Percentiles rank a stretch among this genome's conserved stretches.
These are phyloP conservation scores for Hydrocynus forskahlii DNA, from an alignment of 2,797 vertebrate genomes.

Conservation along the genomic window DNA sequence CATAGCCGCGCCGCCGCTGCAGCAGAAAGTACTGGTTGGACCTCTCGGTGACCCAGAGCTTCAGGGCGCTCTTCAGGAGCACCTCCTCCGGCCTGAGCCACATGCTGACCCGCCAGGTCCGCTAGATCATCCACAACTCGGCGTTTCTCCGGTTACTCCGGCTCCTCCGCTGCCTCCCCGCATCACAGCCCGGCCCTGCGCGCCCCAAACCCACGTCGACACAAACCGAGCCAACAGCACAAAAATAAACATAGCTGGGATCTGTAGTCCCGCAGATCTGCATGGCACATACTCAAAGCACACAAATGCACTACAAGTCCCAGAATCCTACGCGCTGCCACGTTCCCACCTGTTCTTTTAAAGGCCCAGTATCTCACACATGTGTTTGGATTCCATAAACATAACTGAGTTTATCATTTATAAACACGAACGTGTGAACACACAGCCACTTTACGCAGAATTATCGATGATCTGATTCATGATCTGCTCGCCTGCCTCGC, in stretches of 20 bases:
- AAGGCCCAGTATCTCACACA: conserved; percentile 16
- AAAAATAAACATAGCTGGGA: conserved; percentile 68
- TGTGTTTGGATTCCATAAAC: too few relatives aligned
- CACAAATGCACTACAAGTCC: conserved; percentile 66
- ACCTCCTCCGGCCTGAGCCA: conserved; percentile 97
- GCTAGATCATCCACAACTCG: not conserved
- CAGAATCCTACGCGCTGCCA: conserved; percentile 51
- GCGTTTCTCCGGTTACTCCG: not conserved
- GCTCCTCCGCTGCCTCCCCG: not conserved
- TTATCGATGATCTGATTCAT: too few relatives aligned
- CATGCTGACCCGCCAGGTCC: conserved; percentile 73
- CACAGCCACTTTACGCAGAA: too few relatives aligned
- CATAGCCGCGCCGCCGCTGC: conserved; percentile 90
- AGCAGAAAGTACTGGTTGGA: conserved; percentile 93
- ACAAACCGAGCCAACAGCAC: conserved; percentile 68
- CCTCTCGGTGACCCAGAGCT: conserved; percentile 93
- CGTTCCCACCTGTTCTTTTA: conserved; percentile 24
- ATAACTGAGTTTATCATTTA: too few relatives aligned
- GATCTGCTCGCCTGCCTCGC: too few relatives aligned
- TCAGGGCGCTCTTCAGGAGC: conserved; percentile 94
- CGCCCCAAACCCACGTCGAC: conserved; percentile 76
- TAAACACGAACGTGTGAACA: too few relatives aligned
- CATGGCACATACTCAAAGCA: accelerated
- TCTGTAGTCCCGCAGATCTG: conserved; percentile 75
- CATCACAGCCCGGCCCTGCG: not conserved